A percentile compares a stretch with the other conserved stretches of the same genome.
phyloP scores from a whole-genome alignment of 2,797 vertebrate species.

The Catostomus latipinnis region DNA sequence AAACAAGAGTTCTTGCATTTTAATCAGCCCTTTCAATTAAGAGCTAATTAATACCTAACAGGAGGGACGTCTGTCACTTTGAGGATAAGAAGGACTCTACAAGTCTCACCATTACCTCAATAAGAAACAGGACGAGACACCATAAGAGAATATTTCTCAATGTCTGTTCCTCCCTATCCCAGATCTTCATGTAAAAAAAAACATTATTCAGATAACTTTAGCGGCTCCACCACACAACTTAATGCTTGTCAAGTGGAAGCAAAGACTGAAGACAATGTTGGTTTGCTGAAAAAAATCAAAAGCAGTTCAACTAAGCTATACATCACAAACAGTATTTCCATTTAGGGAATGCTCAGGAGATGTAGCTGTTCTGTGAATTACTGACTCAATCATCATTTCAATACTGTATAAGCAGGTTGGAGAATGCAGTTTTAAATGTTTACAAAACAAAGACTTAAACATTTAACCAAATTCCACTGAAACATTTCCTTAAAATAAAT shows the following conservation, averaged over 20 bases:
- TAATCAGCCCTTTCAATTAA: slow-evolving; percentile 59
- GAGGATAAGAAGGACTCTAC: slow-evolving; percentile 10
- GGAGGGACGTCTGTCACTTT: slow-evolving; percentile 41
- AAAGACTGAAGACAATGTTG: slow-evolving; percentile 15
- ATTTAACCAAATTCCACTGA: background rate
- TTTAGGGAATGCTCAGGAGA: background rate
- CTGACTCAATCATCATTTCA: slow-evolving; percentile 6
- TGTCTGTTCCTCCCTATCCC: background rate
- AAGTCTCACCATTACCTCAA: background rate
- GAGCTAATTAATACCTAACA: slow-evolving; percentile 60
- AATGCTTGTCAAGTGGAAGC: slow-evolving; percentile 10
- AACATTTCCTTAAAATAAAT: background rate
- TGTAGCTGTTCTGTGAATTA: slow-evolving; percentile 5
- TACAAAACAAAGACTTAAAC: background rate
- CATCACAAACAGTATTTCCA: background rate
- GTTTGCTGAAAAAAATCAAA: slow-evolving; percentile 16
- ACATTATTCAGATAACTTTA: background rate
- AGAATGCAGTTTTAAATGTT: slow-evolving; percentile 11
- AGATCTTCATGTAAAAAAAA: background rate
- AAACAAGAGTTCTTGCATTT: slow-evolving; percentile 40
- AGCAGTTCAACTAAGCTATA: background rate
- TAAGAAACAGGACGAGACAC: background rate
- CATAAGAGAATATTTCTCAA: no score
- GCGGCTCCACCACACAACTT: background rate
- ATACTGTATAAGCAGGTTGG: background rate